These are phyloP conservation scores for Eupithecia abbreviata DNA, from an alignment of 2,888 invertebrate genomes.

Conservation along the genomic window DNA sequence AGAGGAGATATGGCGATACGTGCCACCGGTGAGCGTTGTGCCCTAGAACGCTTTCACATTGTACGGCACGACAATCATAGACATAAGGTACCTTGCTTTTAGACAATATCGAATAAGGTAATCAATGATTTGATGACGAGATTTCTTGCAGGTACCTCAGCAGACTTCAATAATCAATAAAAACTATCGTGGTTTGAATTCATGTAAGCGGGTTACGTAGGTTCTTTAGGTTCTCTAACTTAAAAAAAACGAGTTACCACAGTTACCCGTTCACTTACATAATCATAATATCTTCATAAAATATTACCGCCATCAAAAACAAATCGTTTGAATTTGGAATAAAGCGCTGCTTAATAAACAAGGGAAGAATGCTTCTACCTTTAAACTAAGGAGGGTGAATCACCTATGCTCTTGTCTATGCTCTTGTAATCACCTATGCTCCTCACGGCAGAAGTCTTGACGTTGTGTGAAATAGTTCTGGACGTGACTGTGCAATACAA, in stretches of 20 bases:
- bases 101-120: background rate
- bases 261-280: too few relatives aligned
- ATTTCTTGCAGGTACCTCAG: too few relatives aligned
- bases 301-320: background rate
- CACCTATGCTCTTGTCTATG: background rate
- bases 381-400: background rate
- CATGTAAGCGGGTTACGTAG: background rate
- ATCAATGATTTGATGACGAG: background rate
- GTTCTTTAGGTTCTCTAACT: too few relatives aligned
- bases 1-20: slow-evolving; percentile 29
- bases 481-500: slow-evolving; percentile 24
- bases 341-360: background rate
- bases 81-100: background rate
- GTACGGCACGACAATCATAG: slow-evolving; percentile 1
- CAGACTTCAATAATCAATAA: background rate
- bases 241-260: too few relatives aligned
- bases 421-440: background rate
- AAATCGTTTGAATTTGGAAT: background rate
- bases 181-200: background rate
- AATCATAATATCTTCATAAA: too few relatives aligned
- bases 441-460: background rate
- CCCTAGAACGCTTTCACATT: slow-evolving; percentile 9
- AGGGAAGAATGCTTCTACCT: background rate
- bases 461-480: slow-evolving; percentile 6
- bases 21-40: slow-evolving; percentile 13